Conservation (phyloP, 2,888 invertebrate genomes). For the Ophioninae sp. region DNA sequence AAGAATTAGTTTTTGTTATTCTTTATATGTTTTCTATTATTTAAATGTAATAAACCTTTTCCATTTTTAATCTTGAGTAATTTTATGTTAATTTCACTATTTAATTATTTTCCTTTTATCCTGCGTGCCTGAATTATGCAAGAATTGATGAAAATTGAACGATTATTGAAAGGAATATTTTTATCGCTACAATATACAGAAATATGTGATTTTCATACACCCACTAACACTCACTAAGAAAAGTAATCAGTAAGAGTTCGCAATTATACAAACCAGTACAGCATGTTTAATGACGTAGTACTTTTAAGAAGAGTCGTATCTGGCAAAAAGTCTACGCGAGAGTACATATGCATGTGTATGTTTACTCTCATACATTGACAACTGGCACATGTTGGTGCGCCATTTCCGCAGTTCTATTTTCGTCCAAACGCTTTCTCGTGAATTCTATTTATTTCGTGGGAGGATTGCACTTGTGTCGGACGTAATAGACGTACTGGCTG, state of each 20-base stretch:
- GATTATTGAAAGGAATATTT: no score
- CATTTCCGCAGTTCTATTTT: slow-evolving; percentile 48
- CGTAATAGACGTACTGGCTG: slow-evolving; percentile 31
- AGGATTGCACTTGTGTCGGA: slow-evolving; percentile 53
- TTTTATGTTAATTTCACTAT: no score
- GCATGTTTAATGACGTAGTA: slow-evolving; percentile 24
- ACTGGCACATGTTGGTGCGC: slow-evolving; percentile 12
- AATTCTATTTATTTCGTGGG: slow-evolving; percentile 59
- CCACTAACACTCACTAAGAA: not conserved
- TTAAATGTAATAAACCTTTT: no score
- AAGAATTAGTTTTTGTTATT: no score
- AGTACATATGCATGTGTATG: not conserved
- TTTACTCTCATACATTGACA: not conserved
- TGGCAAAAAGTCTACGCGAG: not conserved
- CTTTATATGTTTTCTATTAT: no score
- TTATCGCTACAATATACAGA: not conserved
- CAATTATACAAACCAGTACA: slow-evolving; percentile 26
- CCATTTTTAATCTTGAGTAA: no score
- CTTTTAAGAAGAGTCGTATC: slow-evolving; percentile 9
- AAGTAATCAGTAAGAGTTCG: not conserved
- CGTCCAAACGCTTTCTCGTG: slow-evolving; percentile 43
- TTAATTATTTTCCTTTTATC: no score
- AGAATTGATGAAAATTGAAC: no score
- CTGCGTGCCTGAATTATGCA: no score
- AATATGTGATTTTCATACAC: not conserved